Base-by-base conservation (phyloP, 2,113 vertebrate species). In the Turnix velox region DNA sequence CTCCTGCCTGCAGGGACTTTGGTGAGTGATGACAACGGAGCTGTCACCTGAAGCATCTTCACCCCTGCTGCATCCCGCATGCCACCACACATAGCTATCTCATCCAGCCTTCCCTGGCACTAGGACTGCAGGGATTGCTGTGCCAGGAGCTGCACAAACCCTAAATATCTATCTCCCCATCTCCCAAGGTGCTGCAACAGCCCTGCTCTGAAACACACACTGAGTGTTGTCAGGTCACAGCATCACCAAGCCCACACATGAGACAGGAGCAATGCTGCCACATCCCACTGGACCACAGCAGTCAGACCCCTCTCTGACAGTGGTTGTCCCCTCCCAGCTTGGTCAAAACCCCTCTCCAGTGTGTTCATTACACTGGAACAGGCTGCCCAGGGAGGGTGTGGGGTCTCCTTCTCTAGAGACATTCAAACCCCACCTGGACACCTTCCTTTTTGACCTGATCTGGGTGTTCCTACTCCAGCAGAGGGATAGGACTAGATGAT, bases 71-170 rank as follows among this genome's bases (percentile, higher is more conserved):
- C 0, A 9, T 9, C 51, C 78, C 65, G 71, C 58, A 28, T 13
- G 18, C 51, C 3, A 6, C 49, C 30, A 13, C 58, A 20, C 18
- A 20, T 25, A 23, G 62, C 55, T 63, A 43, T 6, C 55, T 42
- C 49, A 7, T 0, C 0, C 28, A 24, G 16, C 63, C 35, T 45
- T 63, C 42, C 25, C 72, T 0, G 22, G 39, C 49, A 27, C 28
- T 1, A n/a, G 73, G 39, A 20, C 17, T 4, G 14, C 8, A 4
- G 33, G 39, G 52, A 23, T 39, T 6, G 20, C 31, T 18, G 24
- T 2, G 27, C 16, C 43, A 51, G 62, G 43, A 89, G 52, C 74
- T 61, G 31, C 17, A 40, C 22, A 52, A 79, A 75, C 4, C 75
- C 79, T 3, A 37, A 82, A 43, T 3, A 16, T 6, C 1, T 3